Conservation (phyloP, 2,797 vertebrate genomes). For the Notolepis coatsorum region DNA sequence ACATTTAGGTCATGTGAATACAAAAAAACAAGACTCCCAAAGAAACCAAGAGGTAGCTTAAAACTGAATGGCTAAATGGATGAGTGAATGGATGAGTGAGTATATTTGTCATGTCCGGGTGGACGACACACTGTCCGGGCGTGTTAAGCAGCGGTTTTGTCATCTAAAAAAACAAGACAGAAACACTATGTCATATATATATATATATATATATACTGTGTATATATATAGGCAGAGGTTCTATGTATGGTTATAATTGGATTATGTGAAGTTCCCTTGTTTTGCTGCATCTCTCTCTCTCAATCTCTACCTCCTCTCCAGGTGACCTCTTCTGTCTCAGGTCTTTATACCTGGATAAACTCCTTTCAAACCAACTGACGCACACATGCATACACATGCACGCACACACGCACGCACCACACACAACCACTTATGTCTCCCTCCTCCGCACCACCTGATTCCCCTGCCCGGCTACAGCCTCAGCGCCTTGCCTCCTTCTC, state of each 20-base stretch:
- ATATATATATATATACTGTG: conserved; percentile 61
- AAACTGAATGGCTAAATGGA: conserved; percentile 78
- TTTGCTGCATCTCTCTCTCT: conserved; percentile 40
- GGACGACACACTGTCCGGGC: conserved; percentile 65
- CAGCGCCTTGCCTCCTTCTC: conserved; percentile 41
- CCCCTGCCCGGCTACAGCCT: conserved; percentile 49
- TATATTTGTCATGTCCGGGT: conserved; percentile 63
- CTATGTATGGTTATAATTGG: conserved; percentile 60
- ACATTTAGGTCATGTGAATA: conserved; percentile 69
- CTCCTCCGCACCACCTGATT: conserved; percentile 29
- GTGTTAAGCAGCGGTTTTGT: conserved; percentile 75
- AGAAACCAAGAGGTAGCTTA: conserved; percentile 80
- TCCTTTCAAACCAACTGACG: conserved; percentile 34
- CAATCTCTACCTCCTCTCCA: conserved; percentile 57
- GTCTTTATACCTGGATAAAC: conserved; percentile 45
- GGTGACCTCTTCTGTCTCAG: conserved; percentile 35
- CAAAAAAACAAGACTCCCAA: conserved; percentile 73
- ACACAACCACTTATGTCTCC: conserved; percentile 21
- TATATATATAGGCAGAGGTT: conserved; percentile 63
- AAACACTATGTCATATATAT: conserved; percentile 50
- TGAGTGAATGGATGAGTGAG: conserved; percentile 74
- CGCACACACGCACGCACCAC: not conserved
- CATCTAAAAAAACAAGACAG: conserved; percentile 66
- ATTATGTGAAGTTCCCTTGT: conserved; percentile 67
- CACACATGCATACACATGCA: not conserved